A percentile compares a stretch with the other conserved stretches of the same genome.
Evolutionary conservation across 1,140 invertebrate genomes (phyloP).

Genomic region (Halotydeus destructor): DNA sequence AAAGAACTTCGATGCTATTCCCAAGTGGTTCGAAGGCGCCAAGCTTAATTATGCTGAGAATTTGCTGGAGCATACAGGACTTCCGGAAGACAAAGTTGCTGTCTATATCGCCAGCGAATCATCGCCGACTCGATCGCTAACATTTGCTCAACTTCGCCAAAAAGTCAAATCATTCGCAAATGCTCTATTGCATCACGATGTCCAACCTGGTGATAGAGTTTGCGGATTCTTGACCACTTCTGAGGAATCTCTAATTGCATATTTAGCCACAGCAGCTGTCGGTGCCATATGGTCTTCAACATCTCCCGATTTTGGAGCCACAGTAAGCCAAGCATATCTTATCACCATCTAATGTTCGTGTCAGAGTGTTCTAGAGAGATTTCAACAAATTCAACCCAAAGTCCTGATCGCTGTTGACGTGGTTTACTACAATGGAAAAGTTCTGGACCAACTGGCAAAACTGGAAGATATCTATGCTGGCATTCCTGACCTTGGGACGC

Average conservation of each 20-base stretch:
- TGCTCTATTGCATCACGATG: conserved; percentile 9
- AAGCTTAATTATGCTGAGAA: conserved; percentile 22
- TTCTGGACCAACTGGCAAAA: conserved; percentile 8
- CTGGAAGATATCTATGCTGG: conserved; percentile 4
- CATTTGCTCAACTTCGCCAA: conserved; percentile 12
- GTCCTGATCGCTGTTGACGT: conserved; percentile 13
- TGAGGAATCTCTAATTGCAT: conserved; percentile 14
- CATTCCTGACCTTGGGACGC: too few species aligned
- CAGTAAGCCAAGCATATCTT: conserved; percentile 2
- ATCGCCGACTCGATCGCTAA: conserved; percentile 1
- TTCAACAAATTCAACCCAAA: conserved; percentile 13
- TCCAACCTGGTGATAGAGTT: conserved; percentile 12
- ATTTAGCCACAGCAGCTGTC: conserved; percentile 13
- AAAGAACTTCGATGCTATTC: conserved; percentile 14
- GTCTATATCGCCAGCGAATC: conserved; percentile 12
- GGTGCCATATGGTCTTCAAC: conserved; percentile 18
- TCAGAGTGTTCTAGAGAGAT: conserved; percentile 10
- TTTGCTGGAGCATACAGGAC: conserved; percentile 16
- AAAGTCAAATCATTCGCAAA: conserved; percentile 5
- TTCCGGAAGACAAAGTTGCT: conserved; percentile 15
- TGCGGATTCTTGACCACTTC: conserved; percentile 13
- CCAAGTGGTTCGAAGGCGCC: conserved; percentile 20
- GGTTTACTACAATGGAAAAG: conserved; percentile 6
- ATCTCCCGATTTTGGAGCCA: conserved; percentile 14
- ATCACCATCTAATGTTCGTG: neutral